Conservation (phyloP, 2,797 vertebrate genomes). For the Philypnodon macrostomus region DNA sequence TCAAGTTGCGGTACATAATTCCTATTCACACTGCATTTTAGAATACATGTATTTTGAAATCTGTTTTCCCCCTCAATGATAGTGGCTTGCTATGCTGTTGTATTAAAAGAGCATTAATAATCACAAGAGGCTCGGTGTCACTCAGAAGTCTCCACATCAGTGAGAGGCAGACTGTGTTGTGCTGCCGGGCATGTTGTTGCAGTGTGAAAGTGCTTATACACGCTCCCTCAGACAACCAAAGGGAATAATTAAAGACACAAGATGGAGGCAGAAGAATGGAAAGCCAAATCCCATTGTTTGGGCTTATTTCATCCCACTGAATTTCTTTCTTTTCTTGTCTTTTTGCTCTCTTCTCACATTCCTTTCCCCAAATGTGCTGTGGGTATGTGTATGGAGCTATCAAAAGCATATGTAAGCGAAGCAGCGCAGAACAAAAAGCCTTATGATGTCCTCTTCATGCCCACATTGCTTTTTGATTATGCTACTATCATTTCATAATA, state of each 20-base stretch:
- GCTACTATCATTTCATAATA: slow-evolving; percentile 71
- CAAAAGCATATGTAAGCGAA: slow-evolving; percentile 74
- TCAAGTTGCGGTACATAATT: slow-evolving; percentile 64
- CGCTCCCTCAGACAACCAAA: slow-evolving; percentile 78
- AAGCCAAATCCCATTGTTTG: slow-evolving; percentile 81
- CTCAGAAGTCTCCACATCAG: slow-evolving; percentile 76
- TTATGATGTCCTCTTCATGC: slow-evolving; percentile 74
- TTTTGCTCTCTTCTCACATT: slow-evolving; percentile 63
- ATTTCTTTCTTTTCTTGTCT: slow-evolving; percentile 72
- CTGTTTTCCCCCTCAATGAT: slow-evolving; percentile 63
- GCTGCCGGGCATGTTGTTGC: slow-evolving; percentile 77
- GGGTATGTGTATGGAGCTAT: slow-evolving; percentile 70
- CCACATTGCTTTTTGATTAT: slow-evolving; percentile 80
- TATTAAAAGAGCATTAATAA: slow-evolving; percentile 82
- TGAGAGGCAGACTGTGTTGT: slow-evolving; percentile 71
- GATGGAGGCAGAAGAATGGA: slow-evolving; percentile 77
- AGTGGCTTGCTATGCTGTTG: slow-evolving; percentile 69
- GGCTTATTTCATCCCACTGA: slow-evolving; percentile 76
- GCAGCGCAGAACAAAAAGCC: slow-evolving; percentile 72
- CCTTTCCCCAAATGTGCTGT: slow-evolving; percentile 72
- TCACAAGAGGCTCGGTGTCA: slow-evolving; percentile 80
- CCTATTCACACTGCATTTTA: slow-evolving; percentile 65
- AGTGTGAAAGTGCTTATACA: slow-evolving; percentile 78
- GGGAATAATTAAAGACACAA: slow-evolving; percentile 83
- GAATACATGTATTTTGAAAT: slow-evolving; percentile 66